Percentiles rank a stretch among this genome's conserved stretches.
phyloP scores from a whole-genome alignment of 2,797 vertebrate genomes.

The Mycteria americana region DNA sequence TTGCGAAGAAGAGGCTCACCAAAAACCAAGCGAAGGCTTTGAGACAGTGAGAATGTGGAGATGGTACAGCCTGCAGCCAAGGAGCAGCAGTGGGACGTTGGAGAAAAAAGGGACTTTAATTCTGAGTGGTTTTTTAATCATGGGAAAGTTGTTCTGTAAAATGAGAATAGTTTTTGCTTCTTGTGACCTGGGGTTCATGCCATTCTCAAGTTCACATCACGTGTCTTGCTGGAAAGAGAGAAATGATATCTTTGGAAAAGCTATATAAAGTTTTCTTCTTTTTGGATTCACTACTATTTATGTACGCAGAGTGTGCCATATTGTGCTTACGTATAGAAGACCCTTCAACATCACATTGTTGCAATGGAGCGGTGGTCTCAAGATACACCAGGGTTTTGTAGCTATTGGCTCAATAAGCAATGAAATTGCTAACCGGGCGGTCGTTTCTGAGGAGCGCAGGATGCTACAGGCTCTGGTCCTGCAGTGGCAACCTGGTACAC shows the following conservation, averaged over 20 bases:
- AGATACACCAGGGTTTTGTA: not conserved
- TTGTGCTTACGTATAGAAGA: not conserved
- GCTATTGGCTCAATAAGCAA: not conserved
- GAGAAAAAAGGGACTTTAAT: not conserved
- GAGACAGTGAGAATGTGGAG: not conserved
- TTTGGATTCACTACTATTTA: not conserved
- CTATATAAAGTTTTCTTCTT: not conserved
- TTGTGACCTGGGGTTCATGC: not conserved
- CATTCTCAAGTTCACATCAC: not conserved
- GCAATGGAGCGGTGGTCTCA: not conserved
- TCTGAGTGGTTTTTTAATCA: not conserved
- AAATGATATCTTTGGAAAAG: not conserved
- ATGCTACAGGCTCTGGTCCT: not conserved
- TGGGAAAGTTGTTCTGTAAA: not conserved
- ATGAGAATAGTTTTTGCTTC: not conserved
- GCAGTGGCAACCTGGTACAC: not conserved
- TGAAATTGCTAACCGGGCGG: not conserved
- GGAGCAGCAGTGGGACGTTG: not conserved
- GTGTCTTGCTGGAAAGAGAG: not conserved
- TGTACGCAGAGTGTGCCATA: not conserved
- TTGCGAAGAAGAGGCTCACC: not conserved
- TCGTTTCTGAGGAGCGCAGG: not conserved
- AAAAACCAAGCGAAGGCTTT: not conserved
- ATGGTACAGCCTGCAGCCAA: not conserved
- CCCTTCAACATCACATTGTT: not conserved